Conservation (phyloP, 2,888 invertebrate species). For the Pseudococcus jackbeardsleyi region DNA sequence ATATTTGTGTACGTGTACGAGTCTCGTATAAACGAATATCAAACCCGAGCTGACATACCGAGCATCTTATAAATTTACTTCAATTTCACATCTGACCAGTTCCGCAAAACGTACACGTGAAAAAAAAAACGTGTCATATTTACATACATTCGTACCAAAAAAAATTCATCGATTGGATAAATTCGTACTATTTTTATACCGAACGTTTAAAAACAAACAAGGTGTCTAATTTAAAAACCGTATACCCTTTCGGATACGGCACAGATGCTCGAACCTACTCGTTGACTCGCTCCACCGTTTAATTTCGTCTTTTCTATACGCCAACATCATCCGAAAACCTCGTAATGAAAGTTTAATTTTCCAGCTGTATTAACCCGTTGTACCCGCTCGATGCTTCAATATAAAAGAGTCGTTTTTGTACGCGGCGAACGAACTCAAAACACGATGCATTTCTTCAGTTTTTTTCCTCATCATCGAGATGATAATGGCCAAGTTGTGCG, state of each 20-base stretch:
- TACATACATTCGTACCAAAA: background rate
- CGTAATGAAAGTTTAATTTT: slow-evolving; percentile 46
- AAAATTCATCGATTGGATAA: background rate
- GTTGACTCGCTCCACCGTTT: background rate
- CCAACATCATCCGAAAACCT: background rate
- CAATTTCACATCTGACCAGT: slow-evolving; percentile 24
- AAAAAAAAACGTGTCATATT: background rate
- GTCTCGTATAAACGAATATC: background rate
- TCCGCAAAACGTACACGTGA: background rate
- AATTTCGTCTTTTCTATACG: background rate
- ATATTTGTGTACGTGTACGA: background rate
- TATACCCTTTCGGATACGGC: background rate
- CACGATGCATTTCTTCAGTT: background rate
- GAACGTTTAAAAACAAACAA: background rate
- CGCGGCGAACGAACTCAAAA: background rate
- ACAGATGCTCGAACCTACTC: background rate
- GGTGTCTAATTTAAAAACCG: background rate
- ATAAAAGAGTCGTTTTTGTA: background rate
- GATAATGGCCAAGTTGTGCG: background rate
- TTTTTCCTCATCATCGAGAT: background rate
- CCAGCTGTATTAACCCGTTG: slow-evolving; percentile 33
- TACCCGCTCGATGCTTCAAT: background rate
- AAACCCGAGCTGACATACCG: background rate
- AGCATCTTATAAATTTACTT: slow-evolving; percentile 9
- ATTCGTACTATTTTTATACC: background rate